Evolutionary conservation across 2,113 vertebrate genomes (phyloP), one percentile per base, ranked within the genome.

Genomic region (Paralichthys olivaceus): DNA sequence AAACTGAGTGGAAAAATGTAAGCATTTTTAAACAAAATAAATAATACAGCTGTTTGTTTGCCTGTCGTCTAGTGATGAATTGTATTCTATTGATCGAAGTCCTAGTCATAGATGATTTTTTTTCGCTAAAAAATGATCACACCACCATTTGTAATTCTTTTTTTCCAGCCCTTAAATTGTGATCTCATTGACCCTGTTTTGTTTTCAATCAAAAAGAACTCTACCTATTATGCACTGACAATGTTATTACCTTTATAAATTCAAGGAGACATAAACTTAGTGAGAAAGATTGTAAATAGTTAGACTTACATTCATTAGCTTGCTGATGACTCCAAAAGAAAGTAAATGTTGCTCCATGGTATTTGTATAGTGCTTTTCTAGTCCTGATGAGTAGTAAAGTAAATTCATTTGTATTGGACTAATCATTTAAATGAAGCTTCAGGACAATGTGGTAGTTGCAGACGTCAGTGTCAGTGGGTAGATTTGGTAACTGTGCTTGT

Each of bases 401-500:
- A 61, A 13, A 6, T 45, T 29, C 7, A 40, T 51, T 15, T 9
- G 37, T 49, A 6, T 25, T 57, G 25, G 57, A 43, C 7, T 53
- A 6, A 43, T 25, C 1, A 34, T 70, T 59, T 51, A 28, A 75
- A 69, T 11, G 23, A 17, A 23, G 19, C 22, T 62, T 14, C 47
- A 57, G 37, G 19, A 56, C 51, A 47, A 28, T 32, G 32, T 23
- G 26, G 7, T 25, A 17, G 29, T 28, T 17, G 45, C 7, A 53
- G 20, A 53, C 3, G 4, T 43, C 69, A 40, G n/a, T 20, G 8
- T 71, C 34, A 29, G 32, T 55, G 56, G 40, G 73, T 53, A 67
- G 63, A 77, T 57, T 40, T 72, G 66, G 43, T 61, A 45, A 68
- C 54, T 23, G 43, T 13, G 55, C 23, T 56, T 56, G 55, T 49